Percentiles rank a stretch among this genome's conserved stretches.
phyloP scores from a whole-genome alignment of 2,888 invertebrate genomes.

The Chesias legatella region DNA sequence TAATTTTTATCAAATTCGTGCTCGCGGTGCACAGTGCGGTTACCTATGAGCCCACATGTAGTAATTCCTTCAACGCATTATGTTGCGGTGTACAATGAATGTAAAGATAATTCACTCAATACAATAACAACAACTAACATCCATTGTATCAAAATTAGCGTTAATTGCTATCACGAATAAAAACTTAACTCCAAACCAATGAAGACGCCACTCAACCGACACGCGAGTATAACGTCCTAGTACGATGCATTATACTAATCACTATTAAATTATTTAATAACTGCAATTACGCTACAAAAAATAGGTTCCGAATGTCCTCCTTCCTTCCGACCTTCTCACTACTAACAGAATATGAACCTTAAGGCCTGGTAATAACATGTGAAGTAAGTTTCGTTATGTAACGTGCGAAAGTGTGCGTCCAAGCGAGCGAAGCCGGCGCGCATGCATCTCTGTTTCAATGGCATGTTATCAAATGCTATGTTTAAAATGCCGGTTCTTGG shows the following conservation, averaged over 20 bases:
- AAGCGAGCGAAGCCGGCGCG: constrained; percentile 48
- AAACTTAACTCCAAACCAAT: constrained; percentile 13
- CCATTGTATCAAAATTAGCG: background rate
- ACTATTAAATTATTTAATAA: constrained; percentile 31
- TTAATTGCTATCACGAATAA: background rate
- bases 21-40: too few species aligned
- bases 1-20: too few species aligned
- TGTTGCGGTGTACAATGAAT: too few species aligned
- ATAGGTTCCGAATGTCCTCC: constrained; percentile 35
- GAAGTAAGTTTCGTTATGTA: constrained; percentile 20
- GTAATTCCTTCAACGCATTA: too few species aligned
- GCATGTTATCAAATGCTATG: constrained; percentile 32
- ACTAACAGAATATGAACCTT: constrained; percentile 27
- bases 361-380: constrained; percentile 14
- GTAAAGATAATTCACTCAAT: too few species aligned
- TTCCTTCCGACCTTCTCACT: constrained; percentile 45
- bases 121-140: too few species aligned
- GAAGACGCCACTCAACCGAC: constrained; percentile 24
- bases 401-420: constrained; percentile 58
- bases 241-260: constrained; percentile 21
- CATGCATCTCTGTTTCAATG: constrained; percentile 48
- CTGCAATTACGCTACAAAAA: constrained; percentile 36
- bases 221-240: constrained; percentile 21
- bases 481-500: constrained; percentile 17
- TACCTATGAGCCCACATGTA: too few species aligned